These are phyloP conservation scores for Porites lobata DNA, from an alignment of 92 coral and sea anemone species.

Conservation along the genomic window DNA sequence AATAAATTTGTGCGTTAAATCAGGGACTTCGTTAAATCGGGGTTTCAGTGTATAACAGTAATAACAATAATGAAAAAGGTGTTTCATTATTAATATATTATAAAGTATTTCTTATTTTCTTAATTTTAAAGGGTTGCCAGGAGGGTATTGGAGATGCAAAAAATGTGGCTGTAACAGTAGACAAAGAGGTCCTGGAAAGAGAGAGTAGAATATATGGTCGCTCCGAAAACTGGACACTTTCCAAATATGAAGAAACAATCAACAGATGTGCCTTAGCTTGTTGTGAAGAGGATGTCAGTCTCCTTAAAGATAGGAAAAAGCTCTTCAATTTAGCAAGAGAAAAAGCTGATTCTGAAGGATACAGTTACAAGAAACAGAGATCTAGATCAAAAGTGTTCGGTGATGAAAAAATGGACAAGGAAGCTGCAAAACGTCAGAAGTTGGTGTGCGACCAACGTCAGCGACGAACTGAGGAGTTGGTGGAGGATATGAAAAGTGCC, in stretches of 20 bases:
- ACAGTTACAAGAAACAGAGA: too few relatives aligned
- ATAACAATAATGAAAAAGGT: neutral
- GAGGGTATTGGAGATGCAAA: slow-evolving; percentile 15
- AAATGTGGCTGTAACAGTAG: neutral
- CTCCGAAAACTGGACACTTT: neutral
- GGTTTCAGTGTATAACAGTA: neutral
- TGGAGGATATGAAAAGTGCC: too few relatives aligned
- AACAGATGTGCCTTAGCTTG: slow-evolving; percentile 7
- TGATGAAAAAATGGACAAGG: too few relatives aligned
- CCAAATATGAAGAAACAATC: slow-evolving; percentile 41
- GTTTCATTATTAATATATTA: slow-evolving; percentile 24
- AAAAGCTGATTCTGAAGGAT: neutral
- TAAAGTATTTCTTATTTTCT: slow-evolving; percentile 37
- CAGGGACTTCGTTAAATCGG: slow-evolving; percentile 9
- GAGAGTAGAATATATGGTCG: slow-evolving; percentile 40
- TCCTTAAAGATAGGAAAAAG: slow-evolving; percentile 32
- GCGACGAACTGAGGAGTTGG: too few relatives aligned
- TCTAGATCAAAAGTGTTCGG: too few relatives aligned
- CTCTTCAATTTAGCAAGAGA: slow-evolving; percentile 26
- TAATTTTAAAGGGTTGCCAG: slow-evolving; percentile 44
- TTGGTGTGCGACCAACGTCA: too few relatives aligned
- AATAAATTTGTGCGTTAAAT: slow-evolving; percentile 19
- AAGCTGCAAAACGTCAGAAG: too few relatives aligned
- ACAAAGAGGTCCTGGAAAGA: slow-evolving; percentile 17
- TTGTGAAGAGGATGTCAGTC: slow-evolving; percentile 29